Conservation (phyloP, 2,113 vertebrate genomes). For the Tetrao urogallus region DNA sequence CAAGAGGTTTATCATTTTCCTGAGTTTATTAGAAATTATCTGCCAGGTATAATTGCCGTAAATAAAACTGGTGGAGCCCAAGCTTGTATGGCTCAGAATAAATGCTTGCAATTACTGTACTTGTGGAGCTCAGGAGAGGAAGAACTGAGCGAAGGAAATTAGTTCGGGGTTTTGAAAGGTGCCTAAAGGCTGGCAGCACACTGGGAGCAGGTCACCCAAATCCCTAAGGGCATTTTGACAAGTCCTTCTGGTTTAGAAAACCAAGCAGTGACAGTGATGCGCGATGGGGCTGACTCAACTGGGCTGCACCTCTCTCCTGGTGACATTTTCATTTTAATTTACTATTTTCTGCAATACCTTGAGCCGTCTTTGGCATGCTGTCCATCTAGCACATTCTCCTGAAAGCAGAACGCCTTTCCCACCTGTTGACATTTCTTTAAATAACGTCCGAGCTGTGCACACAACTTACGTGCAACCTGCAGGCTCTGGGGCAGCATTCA, state of each 20-base stretch:
- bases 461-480: neutral
- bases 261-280: fast-evolving
- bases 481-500: neutral
- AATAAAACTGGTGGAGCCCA: slow-evolving; percentile 55
- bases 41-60: slow-evolving; percentile 60
- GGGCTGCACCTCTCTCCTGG: neutral
- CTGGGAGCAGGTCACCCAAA: neutral
- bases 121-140: neutral
- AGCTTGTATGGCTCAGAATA: neutral
- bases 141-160: neutral
- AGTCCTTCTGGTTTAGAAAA: neutral
- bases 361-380: fast-evolving
- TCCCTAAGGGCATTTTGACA: fast-evolving
- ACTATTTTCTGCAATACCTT: fast-evolving
- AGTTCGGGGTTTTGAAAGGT: neutral
- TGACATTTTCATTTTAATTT: neutral
- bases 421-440: neutral
- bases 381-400: neutral
- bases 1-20: slow-evolving; percentile 40
- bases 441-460: fast-evolving
- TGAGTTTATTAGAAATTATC: slow-evolving; percentile 54
- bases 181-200: neutral
- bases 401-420: neutral
- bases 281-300: too few relatives aligned
- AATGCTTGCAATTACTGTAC: slow-evolving; percentile 29